A percentile compares a stretch with the other conserved stretches of the same genome.
Conservation (phyloP, 1,140 invertebrate species). For the Linepithema humile region DNA sequence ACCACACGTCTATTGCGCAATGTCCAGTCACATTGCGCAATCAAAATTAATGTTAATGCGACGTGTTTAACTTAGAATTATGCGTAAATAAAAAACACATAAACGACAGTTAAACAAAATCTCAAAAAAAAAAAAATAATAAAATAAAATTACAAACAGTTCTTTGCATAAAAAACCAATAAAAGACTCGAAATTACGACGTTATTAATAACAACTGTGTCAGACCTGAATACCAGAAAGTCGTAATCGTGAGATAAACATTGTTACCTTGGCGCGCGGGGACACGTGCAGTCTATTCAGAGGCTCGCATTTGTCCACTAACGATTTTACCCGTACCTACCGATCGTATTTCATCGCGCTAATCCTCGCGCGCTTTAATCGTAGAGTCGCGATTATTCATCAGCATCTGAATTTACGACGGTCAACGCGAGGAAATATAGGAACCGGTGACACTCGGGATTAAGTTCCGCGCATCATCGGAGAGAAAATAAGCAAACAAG, state of each 20-base stretch:
- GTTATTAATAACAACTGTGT: conserved; percentile 46
- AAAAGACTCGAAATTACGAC: conserved; percentile 23
- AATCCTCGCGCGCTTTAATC: conserved; percentile 46
- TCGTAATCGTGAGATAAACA: conserved; percentile 41
- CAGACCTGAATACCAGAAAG: conserved; percentile 7
- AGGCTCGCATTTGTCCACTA: conserved; percentile 24
- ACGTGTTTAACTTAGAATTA: conserved; percentile 8
- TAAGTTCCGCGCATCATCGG: conserved; percentile 20
- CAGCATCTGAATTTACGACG: conserved; percentile 35
- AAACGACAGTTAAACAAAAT: neutral
- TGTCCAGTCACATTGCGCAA: neutral
- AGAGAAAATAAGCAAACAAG: neutral
- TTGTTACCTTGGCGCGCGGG: conserved; percentile 33
- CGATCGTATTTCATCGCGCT: conserved; percentile 50
- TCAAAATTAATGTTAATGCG: conserved; percentile 4
- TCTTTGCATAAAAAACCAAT: neutral
- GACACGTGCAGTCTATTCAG: conserved; percentile 49
- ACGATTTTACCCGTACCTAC: conserved; percentile 31
- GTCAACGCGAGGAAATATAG: conserved; percentile 49
- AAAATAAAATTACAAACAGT: neutral
- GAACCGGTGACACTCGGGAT: conserved; percentile 47
- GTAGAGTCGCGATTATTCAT: conserved; percentile 38
- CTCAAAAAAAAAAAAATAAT: neutral
- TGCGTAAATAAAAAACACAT: neutral
- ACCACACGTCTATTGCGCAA: neutral